Evolutionary conservation across 2,888 invertebrate species (phyloP), one percentile per base, ranked within the genome.

Genomic region (Bhutanitis thaidina): DNA sequence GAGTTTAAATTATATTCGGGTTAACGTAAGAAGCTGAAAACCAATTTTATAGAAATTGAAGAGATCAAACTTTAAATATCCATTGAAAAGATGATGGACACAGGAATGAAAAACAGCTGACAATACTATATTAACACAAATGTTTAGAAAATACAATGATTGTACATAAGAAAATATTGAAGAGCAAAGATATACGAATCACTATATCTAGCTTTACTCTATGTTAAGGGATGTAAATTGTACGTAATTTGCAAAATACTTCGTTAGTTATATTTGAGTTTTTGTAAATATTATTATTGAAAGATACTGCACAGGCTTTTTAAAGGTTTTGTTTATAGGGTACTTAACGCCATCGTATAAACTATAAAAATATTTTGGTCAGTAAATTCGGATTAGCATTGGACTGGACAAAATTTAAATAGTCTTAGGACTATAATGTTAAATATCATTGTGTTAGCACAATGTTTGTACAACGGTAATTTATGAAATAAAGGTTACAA

Each of bases 101-200:
- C 80, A 80, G 78, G 74, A 83, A 80, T 76, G 81, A 81, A 72
- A 82, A 85, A 74, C 85, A 84, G 81, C 84, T 80, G 88, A 89
- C 88, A 89, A 89, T 89, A 89, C 82, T 87, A 89, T 71, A 74
- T 74, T 86, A 79, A 77, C 77, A 78, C 72, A 81, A 64, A 77
- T 71, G 77, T 70, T 80, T 79, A 83, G 77, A 69, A 58, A 69
- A 65, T 60, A 62, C 57, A 59, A 64, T 61, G 60, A 64, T 51
- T 77, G 77, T 74, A 77, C 50, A 77, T 76, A 76, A 51, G 45
- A 37, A 37, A 50, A 41, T 77, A 71, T 69, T 69, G 73, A 71
- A 56, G 68, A 74, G 67, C 83, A 79, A 80, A 75, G 76, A 74
- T 84, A 86, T 86, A 87, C 83, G 85, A 87, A 80, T 80, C 80